Percentiles rank a stretch among this genome's conserved stretches.
Evolutionary conservation across 2,113 vertebrate genomes (phyloP).

Genomic region (Mus pahari): DNA sequence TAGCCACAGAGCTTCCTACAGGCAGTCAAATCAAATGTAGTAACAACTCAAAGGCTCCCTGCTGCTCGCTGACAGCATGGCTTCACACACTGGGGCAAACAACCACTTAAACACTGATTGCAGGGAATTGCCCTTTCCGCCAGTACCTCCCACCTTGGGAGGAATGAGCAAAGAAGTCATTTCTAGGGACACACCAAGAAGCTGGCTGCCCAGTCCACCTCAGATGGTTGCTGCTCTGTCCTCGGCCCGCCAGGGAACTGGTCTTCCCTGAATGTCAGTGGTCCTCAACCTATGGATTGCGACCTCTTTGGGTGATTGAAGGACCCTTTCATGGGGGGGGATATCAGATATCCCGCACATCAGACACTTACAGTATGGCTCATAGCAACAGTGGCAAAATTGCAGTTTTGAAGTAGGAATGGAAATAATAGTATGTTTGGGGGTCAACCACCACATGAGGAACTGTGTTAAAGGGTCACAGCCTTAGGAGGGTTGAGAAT

Average conservation of each 20-base stretch:
- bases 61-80: conserved; percentile 90
- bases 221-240: conserved; percentile 30
- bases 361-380: background rate
- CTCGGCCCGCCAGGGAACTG: background rate
- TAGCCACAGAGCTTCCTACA: conserved; percentile 90
- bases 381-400: background rate
- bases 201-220: conserved; percentile 34
- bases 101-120: conserved; percentile 93
- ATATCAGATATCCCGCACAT: background rate
- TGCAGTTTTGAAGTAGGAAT: background rate
- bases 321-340: no score
- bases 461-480: background rate
- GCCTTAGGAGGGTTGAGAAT: background rate
- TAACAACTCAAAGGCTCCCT: conserved; percentile 89
- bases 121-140: conserved; percentile 87
- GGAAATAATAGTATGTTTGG: background rate
- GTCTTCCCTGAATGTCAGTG: background rate
- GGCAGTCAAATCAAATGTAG: conserved; percentile 93
- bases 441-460: background rate
- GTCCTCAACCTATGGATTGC: background rate
- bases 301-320: background rate
- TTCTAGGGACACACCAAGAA: conserved; percentile 62
- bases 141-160: conserved; percentile 68
- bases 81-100: conserved; percentile 90
- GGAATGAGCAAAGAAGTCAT: conserved; percentile 54